Base-by-base conservation (phyloP, 2,113 vertebrate genomes). In the Brachionichthys hirsutus region DNA sequence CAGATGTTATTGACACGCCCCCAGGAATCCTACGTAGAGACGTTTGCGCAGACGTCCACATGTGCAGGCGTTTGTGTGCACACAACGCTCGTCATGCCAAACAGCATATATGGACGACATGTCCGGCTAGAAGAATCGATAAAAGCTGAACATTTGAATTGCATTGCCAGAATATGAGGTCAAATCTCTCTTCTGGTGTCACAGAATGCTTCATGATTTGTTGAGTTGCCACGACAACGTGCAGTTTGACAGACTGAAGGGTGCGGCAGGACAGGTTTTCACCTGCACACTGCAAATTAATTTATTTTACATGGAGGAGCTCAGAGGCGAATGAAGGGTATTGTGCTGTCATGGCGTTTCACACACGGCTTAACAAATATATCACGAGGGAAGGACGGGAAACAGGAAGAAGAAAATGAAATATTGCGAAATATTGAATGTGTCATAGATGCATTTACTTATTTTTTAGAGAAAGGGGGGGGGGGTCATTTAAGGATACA, bases 1-100 rank as follows among this genome's bases (percentile, higher is more conserved):
- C 85, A 89, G 85, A 89, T 89, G 87, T 87, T 84, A 55, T 67
- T 77, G 73, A 81, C 79, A 75, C 67, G 47, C 49, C 62, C 71
- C 61, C 24, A 44, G 49, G 64, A 74, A 62, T 67, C 59, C 52
- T 36, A 38, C 55, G 50, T 53, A 69, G n/a, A 30, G 24, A 30
- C 24, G 3, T 8, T 30, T 30, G 24, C 8, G 24, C 24, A 30
- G 24, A 30, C 3, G 24, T n/a, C n/a, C n/a, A n/a, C 24, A 6
- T 30, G 24, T 30, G 24, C 24, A 30, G 24, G 8, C 3, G 24
- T 8, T 30, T 30, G 24, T 30, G 24, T 8, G 8, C 24, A 30
- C 24, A 30, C 24, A 8, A 30, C 8, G 24, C 24, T 30, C 24
- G 8, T 30, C 24, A 30, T 6, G 36, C 36, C 9, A 12, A 38